phyloP scores from a whole-genome alignment of 2,113 vertebrate species.

The Cyprichromis sp. region DNA sequence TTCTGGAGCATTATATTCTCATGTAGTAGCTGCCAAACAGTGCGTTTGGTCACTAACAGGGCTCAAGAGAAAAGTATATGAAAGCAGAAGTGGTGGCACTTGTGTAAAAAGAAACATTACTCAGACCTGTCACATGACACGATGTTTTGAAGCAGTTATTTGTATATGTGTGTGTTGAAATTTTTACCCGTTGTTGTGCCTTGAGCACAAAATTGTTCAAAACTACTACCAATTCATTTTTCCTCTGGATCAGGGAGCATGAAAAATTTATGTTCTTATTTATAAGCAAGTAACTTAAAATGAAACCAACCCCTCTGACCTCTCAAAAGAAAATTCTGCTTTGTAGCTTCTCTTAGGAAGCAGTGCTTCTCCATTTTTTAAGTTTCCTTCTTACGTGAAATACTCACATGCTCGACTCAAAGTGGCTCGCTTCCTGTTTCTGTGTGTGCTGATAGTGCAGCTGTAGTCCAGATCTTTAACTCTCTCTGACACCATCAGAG shows the following conservation, averaged over 20 bases:
- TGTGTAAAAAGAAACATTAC: background rate
- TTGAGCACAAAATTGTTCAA: background rate
- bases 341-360: background rate
- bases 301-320: background rate
- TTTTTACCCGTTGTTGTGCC: background rate
- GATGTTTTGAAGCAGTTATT: background rate
- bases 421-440: background rate
- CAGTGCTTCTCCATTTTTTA: background rate
- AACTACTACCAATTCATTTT: background rate
- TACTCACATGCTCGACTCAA: background rate
- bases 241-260: background rate
- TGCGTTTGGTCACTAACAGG: background rate
- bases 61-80: background rate
- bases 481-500: background rate
- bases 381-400: background rate
- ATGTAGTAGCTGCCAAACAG: background rate
- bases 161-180: background rate
- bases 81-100: background rate
- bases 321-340: background rate
- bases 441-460: background rate
- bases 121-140: background rate
- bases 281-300: background rate
- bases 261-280: background rate
- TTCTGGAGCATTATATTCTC: background rate
- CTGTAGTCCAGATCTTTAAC: background rate